Evolutionary conservation across 2,888 invertebrate genomes (phyloP), one percentile per base, ranked within the genome.

Genomic region (Carabus problematicus): DNA sequence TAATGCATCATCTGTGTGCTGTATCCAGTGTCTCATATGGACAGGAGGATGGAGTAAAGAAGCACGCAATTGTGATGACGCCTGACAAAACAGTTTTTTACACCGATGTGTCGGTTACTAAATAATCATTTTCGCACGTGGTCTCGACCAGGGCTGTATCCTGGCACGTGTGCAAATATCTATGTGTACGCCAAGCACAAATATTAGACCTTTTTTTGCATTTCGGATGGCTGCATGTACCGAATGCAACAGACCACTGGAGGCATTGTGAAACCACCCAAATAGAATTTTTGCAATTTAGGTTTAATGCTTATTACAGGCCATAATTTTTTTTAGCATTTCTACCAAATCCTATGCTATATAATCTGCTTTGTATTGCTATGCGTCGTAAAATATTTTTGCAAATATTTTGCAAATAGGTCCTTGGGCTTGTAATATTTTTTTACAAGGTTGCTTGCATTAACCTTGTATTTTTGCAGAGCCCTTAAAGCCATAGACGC

Each of bases 391-490:
- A 66, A 66, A 66, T 41, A 59, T 59, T 56, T 66, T 59, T 58
- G 66, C 49, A 40, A 18, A 41, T 41, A 49, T 54, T 66, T 60
- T 59, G 42, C 58, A 66, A 64, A 59, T 59, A 11, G 49, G 66
- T 66, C 66, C 58, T 66, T 66, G 47, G 58, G 58, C 54, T 60
- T 52, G 67, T 43, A 60, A 60, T 52, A 67, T 67, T 67, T 67
- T n/a, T 67, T 67, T 49, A 55, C 67, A 67, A 67, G 67, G 67
- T 67, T 60, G 60, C 58, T 39, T 12, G 11, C 16, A 54, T 52
- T 43, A 67, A 60, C 67, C 67, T 60, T 67, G 67, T 67, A 67
- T 67, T 67, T 64, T 67, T 67, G 67, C 60, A 52, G 54, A 64
- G 45, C 6, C 29, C 56, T 47, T 42, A 45, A 55, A 54, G 42